Evolutionary conservation across 2,888 invertebrate genomes (phyloP).

Genomic region (Perizoma flavofasciatum): DNA sequence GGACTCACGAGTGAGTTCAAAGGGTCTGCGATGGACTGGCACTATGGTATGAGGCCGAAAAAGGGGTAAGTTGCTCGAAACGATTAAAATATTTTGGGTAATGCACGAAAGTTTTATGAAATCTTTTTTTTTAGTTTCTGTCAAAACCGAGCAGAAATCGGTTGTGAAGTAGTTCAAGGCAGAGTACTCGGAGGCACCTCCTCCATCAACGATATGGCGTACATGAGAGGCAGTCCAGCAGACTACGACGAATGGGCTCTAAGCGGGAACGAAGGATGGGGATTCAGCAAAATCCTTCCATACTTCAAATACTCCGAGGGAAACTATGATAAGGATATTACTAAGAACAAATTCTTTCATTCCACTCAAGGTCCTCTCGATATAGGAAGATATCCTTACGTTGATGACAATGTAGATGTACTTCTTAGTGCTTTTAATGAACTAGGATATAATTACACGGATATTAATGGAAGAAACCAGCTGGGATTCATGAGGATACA

Average conservation of each 20-base stretch:
- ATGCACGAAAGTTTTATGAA: too few species aligned
- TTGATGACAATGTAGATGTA: slow-evolving; percentile 74
- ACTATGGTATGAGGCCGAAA: slow-evolving; percentile 72
- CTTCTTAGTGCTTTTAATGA: slow-evolving; percentile 73
- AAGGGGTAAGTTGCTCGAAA: slow-evolving; percentile 57
- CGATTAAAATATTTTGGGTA: too few species aligned
- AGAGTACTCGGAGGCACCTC: slow-evolving; percentile 74
- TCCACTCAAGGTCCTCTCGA: slow-evolving; percentile 76
- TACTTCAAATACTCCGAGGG: slow-evolving; percentile 79
- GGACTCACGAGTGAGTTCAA: slow-evolving; percentile 74
- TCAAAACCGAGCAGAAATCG: slow-evolving; percentile 59
- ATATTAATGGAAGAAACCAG: slow-evolving; percentile 73
- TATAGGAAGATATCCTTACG: slow-evolving; percentile 71
- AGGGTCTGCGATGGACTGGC: slow-evolving; percentile 72
- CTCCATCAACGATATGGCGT: slow-evolving; percentile 75
- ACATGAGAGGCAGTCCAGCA: slow-evolving; percentile 74
- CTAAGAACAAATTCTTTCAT: slow-evolving; percentile 71
- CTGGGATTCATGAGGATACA: slow-evolving; percentile 77
- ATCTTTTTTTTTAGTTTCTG: slow-evolving; percentile 63
- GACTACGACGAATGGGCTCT: slow-evolving; percentile 78
- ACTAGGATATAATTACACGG: slow-evolving; percentile 75
- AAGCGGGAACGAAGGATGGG: slow-evolving; percentile 74
- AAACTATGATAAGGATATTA: slow-evolving; percentile 76
- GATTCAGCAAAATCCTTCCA: slow-evolving; percentile 66
- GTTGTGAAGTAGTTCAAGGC: slow-evolving; percentile 75